Base-by-base conservation (phyloP, 2,113 vertebrate species). In the Ailurus styani region DNA sequence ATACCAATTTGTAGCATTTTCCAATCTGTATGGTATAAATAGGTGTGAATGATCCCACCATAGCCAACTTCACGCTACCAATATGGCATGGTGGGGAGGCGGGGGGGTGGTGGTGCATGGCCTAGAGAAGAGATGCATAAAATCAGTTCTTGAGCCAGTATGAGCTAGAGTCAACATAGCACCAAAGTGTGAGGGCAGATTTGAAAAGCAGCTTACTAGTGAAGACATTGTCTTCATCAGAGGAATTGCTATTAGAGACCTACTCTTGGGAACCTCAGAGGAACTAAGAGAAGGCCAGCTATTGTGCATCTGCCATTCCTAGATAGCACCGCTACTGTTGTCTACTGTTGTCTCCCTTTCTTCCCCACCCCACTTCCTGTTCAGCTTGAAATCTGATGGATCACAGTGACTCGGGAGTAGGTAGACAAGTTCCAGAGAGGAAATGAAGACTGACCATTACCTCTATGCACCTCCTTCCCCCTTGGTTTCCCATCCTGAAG, bases 151-250 rank as follows among this genome's bases (percentile, higher is more conserved):
- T 6, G 54, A 57, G 60, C 3, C 55, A 62, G 2, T 40, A 13
- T 82, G 37, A 62, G 4, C 27, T 84, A 75, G 27, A 62, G 54
- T 29, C 27, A 86, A 2, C 6, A 72, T 0, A 45, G 37, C 9
- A 5, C 17, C 7, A 2, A 57, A 64, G 54, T 25, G 3, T 20
- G 12, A 6, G 6, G 18, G 3, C 7, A 7, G 0, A 31, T 9
- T 73, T 78, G 55, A 72, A 54, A 68, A 55, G n/a, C 10, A 81
- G 12, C 52, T 0, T 14, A 2, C 31, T 9, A 42, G 12, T 25
- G 34, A 34, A 54, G 7, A 10, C 25, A 21, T 18, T 25, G 3
- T 8, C 25, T 50, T 75, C 27, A 8, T 54, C 7, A 23, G 68
- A 62, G 13, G 21, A 52, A 42, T 9, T 45, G 2, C n/a, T 40